Percentiles rank a stretch among this genome's conserved stretches.
phyloP scores from a whole-genome alignment of 2,113 vertebrate species.

The Rhadina sibilatrix region DNA sequence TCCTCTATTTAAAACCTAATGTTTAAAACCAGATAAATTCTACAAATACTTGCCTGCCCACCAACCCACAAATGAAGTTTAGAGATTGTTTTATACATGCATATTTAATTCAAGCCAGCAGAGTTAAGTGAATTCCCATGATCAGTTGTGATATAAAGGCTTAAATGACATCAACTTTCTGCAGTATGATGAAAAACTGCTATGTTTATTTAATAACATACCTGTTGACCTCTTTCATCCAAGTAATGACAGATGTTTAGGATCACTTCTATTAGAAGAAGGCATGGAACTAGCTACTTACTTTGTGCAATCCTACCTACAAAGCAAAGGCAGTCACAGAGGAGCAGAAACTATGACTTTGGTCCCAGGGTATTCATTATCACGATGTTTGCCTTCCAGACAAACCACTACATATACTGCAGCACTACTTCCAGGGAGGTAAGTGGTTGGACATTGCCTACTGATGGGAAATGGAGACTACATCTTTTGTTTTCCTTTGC shows the following conservation, averaged over 20 bases:
- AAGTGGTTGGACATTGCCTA: neutral
- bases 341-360: neutral
- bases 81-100: neutral
- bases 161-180: neutral
- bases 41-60: neutral
- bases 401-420: neutral
- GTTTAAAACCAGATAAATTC: neutral
- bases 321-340: neutral
- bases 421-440: neutral
- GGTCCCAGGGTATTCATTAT: too few species aligned
- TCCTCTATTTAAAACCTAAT: neutral
- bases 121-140: neutral
- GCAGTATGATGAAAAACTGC: neutral
- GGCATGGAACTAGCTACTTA: neutral
- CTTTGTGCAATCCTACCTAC: neutral
- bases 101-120: neutral
- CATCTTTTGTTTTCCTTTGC: neutral
- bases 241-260: neutral
- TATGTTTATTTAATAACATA: neutral
- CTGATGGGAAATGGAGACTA: neutral
- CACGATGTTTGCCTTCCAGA: fast-evolving
- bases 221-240: neutral
- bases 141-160: neutral
- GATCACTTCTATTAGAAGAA: neutral
- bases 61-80: neutral